Conservation (phyloP, 2,888 invertebrate genomes). For the Timandra comae region DNA sequence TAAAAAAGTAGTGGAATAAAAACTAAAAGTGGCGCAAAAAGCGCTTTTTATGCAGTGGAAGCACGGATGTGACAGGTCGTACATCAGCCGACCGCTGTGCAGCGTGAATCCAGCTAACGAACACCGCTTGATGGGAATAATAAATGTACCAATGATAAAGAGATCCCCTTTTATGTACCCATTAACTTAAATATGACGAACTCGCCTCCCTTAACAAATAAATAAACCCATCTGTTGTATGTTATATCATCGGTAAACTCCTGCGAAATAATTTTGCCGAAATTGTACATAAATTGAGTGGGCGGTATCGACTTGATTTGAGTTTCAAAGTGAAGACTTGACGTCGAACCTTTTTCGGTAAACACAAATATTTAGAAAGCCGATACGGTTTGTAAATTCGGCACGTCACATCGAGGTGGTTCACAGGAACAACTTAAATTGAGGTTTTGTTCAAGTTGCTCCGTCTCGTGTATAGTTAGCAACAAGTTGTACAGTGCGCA, state of each 20-base stretch:
- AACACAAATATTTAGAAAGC: conserved; percentile 8
- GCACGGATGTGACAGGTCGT: conserved; percentile 22
- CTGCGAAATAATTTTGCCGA: no score
- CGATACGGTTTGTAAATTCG: conserved; percentile 3
- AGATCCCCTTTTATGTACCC: neutral
- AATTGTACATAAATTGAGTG: conserved; percentile 8
- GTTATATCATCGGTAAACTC: no score
- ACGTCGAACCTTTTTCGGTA: conserved; percentile 7
- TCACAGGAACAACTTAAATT: no score
- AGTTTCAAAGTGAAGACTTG: conserved; percentile 4
- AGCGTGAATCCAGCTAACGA: conserved; percentile 21
- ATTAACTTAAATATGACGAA: neutral
- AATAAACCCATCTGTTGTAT: no score
- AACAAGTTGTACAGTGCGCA: no score
- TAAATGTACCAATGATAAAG: conserved; percentile 19
- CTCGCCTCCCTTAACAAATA: no score
- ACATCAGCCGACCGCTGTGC: conserved; percentile 9
- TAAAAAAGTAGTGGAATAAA: conserved; percentile 11
- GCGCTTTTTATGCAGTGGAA: conserved; percentile 12
- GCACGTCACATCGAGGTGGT: conserved; percentile 1
- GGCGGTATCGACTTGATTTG: no score
- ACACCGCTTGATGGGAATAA: conserved; percentile 21
- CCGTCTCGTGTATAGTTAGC: no score
- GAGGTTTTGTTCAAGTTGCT: no score
- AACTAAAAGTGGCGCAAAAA: conserved; percentile 14